Evolutionary conservation across 2,888 invertebrate species (phyloP).

Genomic region (Archips xylosteana): DNA sequence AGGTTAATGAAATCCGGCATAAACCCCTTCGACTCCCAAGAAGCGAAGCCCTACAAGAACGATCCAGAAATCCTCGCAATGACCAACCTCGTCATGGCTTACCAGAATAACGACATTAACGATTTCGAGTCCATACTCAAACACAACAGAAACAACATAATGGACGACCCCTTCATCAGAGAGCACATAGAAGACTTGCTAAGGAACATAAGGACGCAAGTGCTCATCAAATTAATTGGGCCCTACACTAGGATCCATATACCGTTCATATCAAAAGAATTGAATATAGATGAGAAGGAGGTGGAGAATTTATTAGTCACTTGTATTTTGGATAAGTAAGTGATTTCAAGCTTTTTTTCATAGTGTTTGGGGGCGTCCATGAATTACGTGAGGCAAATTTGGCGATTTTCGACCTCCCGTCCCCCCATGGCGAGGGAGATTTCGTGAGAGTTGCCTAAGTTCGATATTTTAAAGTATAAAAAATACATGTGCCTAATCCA

Average conservation of each 20-base stretch:
- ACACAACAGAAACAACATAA: slow-evolving; percentile 95
- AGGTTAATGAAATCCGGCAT: slow-evolving; percentile 99
- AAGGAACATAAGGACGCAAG: slow-evolving; percentile 98
- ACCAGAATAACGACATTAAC: slow-evolving; percentile 99
- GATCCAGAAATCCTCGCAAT: slow-evolving; percentile 99
- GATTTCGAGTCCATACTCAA: slow-evolving; percentile 98
- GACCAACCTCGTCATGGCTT: slow-evolving; percentile 98
- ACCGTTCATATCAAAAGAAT: slow-evolving; percentile 97
- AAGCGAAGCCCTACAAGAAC: slow-evolving; percentile 99
- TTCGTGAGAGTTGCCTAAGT: too few species aligned
- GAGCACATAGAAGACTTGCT: slow-evolving; percentile 99
- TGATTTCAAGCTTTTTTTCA: slow-evolving; percentile 47
- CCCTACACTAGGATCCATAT: slow-evolving; percentile 99
- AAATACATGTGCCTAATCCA: too few species aligned
- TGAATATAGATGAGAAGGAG: slow-evolving; percentile 97
- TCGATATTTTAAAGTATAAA: too few species aligned
- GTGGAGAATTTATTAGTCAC: slow-evolving; percentile 98
- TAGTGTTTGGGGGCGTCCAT: too few species aligned
- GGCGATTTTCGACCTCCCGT: too few species aligned
- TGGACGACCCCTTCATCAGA: slow-evolving; percentile 99
- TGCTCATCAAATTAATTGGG: slow-evolving; percentile 97
- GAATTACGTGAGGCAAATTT: too few species aligned
- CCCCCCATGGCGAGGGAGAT: too few species aligned
- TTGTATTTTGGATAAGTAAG: slow-evolving; percentile 98
- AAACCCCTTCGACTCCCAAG: slow-evolving; percentile 99